These are phyloP conservation scores for Macroteleia sp. DNA, from an alignment of 2,888 invertebrate genomes.

Conservation along the genomic window DNA sequence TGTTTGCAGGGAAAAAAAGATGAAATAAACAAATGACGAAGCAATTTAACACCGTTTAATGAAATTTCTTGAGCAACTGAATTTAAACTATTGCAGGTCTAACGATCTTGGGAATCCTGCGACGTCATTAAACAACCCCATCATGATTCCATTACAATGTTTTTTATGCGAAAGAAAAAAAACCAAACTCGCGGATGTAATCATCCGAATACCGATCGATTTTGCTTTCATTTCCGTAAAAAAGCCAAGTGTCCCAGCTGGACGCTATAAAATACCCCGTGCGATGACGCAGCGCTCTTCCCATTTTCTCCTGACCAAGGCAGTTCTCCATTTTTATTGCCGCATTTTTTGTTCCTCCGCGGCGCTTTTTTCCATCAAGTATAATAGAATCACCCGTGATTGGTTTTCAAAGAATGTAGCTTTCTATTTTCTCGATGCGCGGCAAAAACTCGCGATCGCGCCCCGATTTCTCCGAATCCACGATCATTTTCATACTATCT, in stretches of 20 bases:
- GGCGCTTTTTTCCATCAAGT: not conserved
- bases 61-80: not conserved
- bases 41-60: constrained; percentile 7
- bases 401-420: constrained; percentile 47
- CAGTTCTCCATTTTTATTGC: constrained; percentile 37
- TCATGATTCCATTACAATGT: constrained; percentile 37
- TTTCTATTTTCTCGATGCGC: constrained; percentile 45
- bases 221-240: constrained; percentile 32
- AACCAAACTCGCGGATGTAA: constrained; percentile 35
- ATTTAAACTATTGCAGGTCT: constrained; percentile 8
- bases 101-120: constrained; percentile 43
- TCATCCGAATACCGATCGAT: constrained; percentile 40
- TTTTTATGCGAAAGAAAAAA: constrained; percentile 39
- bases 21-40: not conserved
- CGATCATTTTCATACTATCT: constrained; percentile 30
- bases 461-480: constrained; percentile 36
- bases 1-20: constrained; percentile 1
- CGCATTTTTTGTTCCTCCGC: constrained; percentile 15
- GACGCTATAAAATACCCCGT: constrained; percentile 36
- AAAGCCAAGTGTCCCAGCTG: constrained; percentile 20
- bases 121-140: constrained; percentile 29
- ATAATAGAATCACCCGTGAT: constrained; percentile 53
- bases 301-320: constrained; percentile 29
- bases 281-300: constrained; percentile 52
- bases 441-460: constrained; percentile 27